Evolutionary conservation across 1,140 invertebrate genomes (phyloP), one percentile per base, ranked within the genome.

Genomic region (Rhyzopertha dominica): DNA sequence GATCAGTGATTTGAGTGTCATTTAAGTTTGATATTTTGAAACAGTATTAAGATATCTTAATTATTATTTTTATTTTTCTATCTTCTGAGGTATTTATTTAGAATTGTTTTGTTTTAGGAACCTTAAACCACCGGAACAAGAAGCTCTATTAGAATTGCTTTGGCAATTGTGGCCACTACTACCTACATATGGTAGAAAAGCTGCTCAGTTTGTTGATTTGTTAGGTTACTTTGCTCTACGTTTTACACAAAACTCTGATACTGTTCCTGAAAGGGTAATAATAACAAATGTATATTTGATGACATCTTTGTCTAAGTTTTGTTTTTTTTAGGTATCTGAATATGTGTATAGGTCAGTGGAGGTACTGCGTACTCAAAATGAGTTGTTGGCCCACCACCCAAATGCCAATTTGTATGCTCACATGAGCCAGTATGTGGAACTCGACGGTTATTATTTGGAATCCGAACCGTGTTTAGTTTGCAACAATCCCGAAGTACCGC

Each of bases 381-480:
- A 87, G 45, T 64, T 92, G 13, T 68, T 98, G 0, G 78, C 87
- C 20, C 84, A 87, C 47, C 95, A 98, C 75, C 90, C 93, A 16
- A 98, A 97, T 73, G 88, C 91, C 0, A 88, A 85, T 49, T 77
- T 97, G 4, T 98, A 98, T 66, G 88, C 88, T 10, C 85, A 91
- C 36, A 70, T 98, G 17, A 85, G 90, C 32, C 89, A 90, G 4
- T 87, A 91, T 60, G 88, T 97, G 8, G 92, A 97, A 61, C 79
- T 98, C 31, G 94, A 97, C 67, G 94, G 95, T 0, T 96, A 92
- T 68, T 98, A 94, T 66, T 71, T 98, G 24, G 95, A 98, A 72
- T 94, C 90, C 48, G 93, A 97, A 62, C 95, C 95, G 0, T 98
- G 95, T 63, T 76, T 97, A 14, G 93, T 97, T 0, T 98, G 95